Percentiles rank a stretch among this genome's conserved stretches.
phyloP scores from a whole-genome alignment of 2,797 vertebrate genomes.

The Darevskia mixta region DNA sequence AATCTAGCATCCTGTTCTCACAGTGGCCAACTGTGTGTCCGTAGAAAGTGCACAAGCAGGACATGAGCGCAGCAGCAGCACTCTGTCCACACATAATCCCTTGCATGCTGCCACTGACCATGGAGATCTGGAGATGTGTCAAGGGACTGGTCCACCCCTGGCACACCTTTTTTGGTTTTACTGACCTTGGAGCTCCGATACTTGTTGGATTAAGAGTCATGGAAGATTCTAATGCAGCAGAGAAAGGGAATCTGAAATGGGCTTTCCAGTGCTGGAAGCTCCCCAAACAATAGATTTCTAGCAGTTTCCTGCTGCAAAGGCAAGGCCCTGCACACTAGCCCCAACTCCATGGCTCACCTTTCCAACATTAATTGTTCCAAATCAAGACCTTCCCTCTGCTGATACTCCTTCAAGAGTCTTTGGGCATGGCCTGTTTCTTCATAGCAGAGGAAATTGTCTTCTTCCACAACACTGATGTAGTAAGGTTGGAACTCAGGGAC shows the following conservation, averaged over 20 bases:
- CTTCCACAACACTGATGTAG: constrained; percentile 89
- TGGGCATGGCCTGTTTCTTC: constrained; percentile 80
- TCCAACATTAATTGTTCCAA: constrained; percentile 69
- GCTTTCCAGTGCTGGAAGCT: no score
- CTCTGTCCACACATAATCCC: no score
- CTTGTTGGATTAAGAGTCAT: no score
- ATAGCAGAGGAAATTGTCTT: constrained; percentile 80
- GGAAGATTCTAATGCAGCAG: not conserved
- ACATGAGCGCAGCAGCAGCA: no score
- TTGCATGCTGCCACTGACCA: no score
- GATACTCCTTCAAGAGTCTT: constrained; percentile 87
- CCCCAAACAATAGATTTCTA: not conserved
- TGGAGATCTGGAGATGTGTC: no score
- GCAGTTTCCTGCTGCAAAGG: not conserved
- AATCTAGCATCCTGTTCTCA: no score
- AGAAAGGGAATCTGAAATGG: not conserved
- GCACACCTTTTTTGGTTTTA: no score
- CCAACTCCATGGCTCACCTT: constrained; percentile 63
- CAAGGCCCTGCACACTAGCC: not conserved
- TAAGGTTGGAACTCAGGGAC: constrained; percentile 80
- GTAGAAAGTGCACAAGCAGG: no score
- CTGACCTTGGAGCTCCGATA: no score
- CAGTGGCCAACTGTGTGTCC: no score
- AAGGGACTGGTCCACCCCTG: no score
- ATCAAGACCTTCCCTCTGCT: constrained; percentile 82